Evolutionary conservation across 2,797 vertebrate genomes (phyloP), one percentile per base, ranked within the genome.

Genomic region (Chaetodon trifasciatus): DNA sequence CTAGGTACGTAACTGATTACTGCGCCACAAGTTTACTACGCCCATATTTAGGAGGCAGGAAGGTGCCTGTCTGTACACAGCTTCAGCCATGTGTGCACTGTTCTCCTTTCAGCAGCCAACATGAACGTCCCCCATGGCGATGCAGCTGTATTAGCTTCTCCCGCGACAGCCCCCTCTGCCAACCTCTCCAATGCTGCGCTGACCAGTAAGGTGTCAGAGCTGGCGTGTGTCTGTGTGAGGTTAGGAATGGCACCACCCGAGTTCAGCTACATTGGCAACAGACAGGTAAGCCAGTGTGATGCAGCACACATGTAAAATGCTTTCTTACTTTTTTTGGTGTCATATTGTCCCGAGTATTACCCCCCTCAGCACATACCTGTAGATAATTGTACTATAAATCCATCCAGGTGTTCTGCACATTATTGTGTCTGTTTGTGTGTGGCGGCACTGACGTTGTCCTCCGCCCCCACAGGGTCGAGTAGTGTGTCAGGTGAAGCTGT

Each of bases 401-500:
- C 15, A 57, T 35, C 16, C 5, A 55, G 53, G 9, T 32, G 28
- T n/a, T 13, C 12, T 24, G 7, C 35, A 13, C 44, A 56, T 55
- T 3, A 16, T 6, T 24, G 17, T 42, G 23, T 28, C 9, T 49
- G 50, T 53, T 6, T 37, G 21, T 52, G 42, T 63, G 37, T 55
- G 39, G 11, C 42, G 32, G 3, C 8, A 15, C 17, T 9, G 6
- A 71, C 1, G 0, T 16, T 52, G 19, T 74, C 10, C 6, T 56
- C 32, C 70, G 15, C 72, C 63, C 71, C n/a, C 13, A 17, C 87
- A 99, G 98, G 97, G 96, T 70, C 92, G 96, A 70, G 96, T 96
- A 4, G 95, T 98, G 84, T 99, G 97, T 92, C 97, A 98, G 85
- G 97, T 99, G 76, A 98, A 98, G 77, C 91, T 99, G 82, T 97